These are phyloP conservation scores for Orthonyx spaldingii DNA, from an alignment of 2,113 vertebrate species.

Conservation along the genomic window DNA sequence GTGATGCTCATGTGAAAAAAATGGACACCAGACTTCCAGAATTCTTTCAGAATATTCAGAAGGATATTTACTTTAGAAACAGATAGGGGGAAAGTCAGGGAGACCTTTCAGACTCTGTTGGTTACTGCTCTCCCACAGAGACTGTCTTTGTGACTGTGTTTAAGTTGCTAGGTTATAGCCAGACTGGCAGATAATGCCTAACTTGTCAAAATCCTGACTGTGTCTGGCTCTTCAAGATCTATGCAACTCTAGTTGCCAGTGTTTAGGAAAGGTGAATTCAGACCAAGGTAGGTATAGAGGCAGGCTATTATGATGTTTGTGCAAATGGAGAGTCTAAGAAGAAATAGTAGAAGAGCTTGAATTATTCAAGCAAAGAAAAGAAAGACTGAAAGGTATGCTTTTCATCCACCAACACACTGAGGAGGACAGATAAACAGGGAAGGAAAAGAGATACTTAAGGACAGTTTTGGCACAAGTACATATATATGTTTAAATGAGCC, in stretches of 20 bases:
- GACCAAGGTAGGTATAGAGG: background rate
- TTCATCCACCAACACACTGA: background rate
- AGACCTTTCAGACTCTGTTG: background rate
- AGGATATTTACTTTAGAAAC: background rate
- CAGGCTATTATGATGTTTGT: background rate
- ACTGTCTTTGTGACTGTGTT: background rate
- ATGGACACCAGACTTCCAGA: background rate
- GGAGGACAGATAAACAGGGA: background rate
- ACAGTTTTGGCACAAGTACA: background rate
- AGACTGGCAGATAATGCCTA: background rate
- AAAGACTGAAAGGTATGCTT: background rate
- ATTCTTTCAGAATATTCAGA: background rate
- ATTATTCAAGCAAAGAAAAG: background rate
- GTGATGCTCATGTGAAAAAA: background rate
- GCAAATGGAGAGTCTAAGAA: background rate
- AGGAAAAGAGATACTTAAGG: background rate
- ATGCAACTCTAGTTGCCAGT: background rate
- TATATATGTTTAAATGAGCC: background rate
- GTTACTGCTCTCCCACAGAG: background rate
- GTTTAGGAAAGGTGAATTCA: background rate
- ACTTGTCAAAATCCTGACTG: background rate
- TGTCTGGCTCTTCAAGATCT: background rate
- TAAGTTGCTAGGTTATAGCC: background rate
- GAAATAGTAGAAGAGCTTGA: background rate
- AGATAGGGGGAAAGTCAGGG: background rate